phyloP scores from a whole-genome alignment of 2,113 vertebrate species.

The Pteropus alecto region DNA sequence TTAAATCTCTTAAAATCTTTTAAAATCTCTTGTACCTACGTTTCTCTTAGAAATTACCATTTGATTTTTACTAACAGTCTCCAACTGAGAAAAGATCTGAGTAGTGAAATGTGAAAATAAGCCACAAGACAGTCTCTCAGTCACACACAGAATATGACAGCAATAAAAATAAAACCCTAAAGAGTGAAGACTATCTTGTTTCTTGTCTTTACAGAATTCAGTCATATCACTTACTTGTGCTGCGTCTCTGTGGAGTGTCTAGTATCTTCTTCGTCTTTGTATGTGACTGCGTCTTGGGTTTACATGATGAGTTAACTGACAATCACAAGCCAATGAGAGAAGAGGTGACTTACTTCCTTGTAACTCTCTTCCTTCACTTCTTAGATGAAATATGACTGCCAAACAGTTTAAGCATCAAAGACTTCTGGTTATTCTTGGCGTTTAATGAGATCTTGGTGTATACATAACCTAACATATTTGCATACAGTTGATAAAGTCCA shows the following conservation, averaged over 20 bases:
- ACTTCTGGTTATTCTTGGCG: not conserved
- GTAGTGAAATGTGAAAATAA: not conserved
- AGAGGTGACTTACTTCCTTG: not conserved
- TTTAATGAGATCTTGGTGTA: not conserved
- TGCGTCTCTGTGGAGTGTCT: not conserved
- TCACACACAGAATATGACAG: not conserved
- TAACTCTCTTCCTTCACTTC: conserved; percentile 20
- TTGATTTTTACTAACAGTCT: not conserved
- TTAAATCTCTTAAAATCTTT: not conserved
- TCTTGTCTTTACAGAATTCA: not conserved
- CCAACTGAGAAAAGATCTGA: not conserved
- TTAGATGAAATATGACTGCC: not conserved
- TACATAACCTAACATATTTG: not conserved
- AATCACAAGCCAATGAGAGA: conserved; percentile 39
- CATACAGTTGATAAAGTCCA: not conserved
- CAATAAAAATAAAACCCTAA: not conserved
- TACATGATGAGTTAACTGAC: not conserved
- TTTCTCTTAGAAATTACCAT: not conserved
- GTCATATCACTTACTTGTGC: conserved; percentile 12
- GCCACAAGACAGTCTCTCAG: not conserved
- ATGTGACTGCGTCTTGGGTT: not conserved
- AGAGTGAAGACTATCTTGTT: not conserved
- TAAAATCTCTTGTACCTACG: not conserved
- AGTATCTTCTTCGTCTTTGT: not conserved
- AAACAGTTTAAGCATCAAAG: not conserved